Conservation (phyloP, 2,888 invertebrate genomes). For the Ferdinandea cuprea region DNA sequence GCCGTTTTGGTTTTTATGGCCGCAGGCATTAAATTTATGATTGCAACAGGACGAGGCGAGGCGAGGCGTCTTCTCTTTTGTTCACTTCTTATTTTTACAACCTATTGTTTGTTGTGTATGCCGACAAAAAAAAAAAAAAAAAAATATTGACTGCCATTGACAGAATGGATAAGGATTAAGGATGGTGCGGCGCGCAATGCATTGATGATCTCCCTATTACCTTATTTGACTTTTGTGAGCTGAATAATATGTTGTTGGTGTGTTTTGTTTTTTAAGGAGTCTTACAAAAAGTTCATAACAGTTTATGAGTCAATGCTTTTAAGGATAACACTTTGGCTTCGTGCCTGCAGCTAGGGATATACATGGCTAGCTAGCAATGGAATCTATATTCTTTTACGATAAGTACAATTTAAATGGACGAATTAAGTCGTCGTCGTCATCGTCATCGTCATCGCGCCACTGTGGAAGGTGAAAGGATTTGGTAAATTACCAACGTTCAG, state of each 20-base stretch:
- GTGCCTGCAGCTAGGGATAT: slow-evolving; percentile 40
- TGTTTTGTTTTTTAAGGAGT: slow-evolving; percentile 33
- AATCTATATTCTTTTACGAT: slow-evolving; percentile 66
- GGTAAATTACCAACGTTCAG: slow-evolving; percentile 32
- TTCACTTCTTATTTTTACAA: slow-evolving; percentile 34
- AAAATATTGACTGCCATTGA: slow-evolving; percentile 23
- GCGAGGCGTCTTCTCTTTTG: slow-evolving; percentile 9
- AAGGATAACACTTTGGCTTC: slow-evolving; percentile 53
- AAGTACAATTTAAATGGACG: slow-evolving; percentile 69
- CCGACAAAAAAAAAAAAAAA: slow-evolving; percentile 11
- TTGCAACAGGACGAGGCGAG: slow-evolving; percentile 29
- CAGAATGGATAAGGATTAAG: slow-evolving; percentile 49
- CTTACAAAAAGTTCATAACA: slow-evolving; percentile 61
- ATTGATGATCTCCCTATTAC: slow-evolving; percentile 59
- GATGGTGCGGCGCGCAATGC: slow-evolving; percentile 15
- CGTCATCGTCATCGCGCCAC: too few species aligned
- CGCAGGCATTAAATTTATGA: slow-evolving; percentile 69
- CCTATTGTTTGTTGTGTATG: slow-evolving; percentile 11
- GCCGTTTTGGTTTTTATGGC: slow-evolving; percentile 61
- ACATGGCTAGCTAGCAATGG: too few species aligned
- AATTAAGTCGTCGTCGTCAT: slow-evolving; percentile 48
- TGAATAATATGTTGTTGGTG: slow-evolving; percentile 18
- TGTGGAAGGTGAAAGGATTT: slow-evolving; percentile 13
- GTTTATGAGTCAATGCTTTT: slow-evolving; percentile 70
- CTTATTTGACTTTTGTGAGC: slow-evolving; percentile 43